Percentiles rank a stretch among this genome's conserved stretches.
Evolutionary conservation across 1,140 invertebrate genomes (phyloP).

Genomic region (Drosophila lini): DNA sequence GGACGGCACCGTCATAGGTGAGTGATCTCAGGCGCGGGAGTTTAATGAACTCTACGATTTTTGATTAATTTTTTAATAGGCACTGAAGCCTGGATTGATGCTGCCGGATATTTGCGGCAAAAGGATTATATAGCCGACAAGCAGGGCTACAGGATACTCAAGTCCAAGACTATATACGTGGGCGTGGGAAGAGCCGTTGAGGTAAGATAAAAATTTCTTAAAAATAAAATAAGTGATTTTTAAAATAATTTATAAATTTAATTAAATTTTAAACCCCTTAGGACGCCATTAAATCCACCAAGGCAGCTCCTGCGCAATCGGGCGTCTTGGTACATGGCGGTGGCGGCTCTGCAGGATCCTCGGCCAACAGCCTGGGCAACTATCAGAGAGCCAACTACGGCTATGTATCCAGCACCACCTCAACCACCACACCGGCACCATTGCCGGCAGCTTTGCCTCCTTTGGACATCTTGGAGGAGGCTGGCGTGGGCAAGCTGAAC

Average conservation of each 20-base stretch:
- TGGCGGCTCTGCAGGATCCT: conserved; percentile 60
- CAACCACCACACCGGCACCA: conserved; percentile 63
- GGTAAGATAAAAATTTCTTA: conserved; percentile 36
- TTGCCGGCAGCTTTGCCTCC: conserved; percentile 1
- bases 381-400: conserved; percentile 49
- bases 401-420: conserved; percentile 54
- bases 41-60: background rate
- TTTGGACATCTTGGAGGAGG: conserved; percentile 62
- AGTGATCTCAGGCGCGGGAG: conserved; percentile 35
- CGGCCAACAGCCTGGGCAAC: conserved; percentile 35
- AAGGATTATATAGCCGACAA: conserved; percentile 94
- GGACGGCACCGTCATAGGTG: conserved; percentile 91
- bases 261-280: conserved; percentile 55
- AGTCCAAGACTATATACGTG: conserved; percentile 91
- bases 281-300: conserved; percentile 89
- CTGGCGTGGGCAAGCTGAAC: conserved; percentile 73
- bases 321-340: conserved; percentile 87
- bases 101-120: conserved; percentile 91
- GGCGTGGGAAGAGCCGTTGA: conserved; percentile 88
- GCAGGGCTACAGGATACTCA: conserved; percentile 91
- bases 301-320: conserved; percentile 88
- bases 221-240: background rate
- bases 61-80: conserved; percentile 80
- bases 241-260: background rate
- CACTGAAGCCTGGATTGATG: conserved; percentile 93